Conservation (phyloP, 2,888 invertebrate genomes). For the Helleia helle region DNA sequence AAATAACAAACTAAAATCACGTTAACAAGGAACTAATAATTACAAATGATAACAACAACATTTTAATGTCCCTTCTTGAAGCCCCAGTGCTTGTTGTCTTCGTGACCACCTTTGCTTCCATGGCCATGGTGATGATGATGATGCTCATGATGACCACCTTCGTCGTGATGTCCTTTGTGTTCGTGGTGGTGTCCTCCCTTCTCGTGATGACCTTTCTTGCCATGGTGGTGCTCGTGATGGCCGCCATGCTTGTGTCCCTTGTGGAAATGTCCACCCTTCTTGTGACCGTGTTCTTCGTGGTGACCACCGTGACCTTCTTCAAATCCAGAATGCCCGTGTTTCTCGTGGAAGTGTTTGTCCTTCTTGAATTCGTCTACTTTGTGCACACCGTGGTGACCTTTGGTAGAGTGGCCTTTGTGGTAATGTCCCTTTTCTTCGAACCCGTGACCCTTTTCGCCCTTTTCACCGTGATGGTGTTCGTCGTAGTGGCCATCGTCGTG, state of each 20-base stretch:
- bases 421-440: slow-evolving; percentile 77
- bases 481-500: slow-evolving; percentile 78
- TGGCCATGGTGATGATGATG: slow-evolving; percentile 81
- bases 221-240: slow-evolving; percentile 84
- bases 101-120: slow-evolving; percentile 85
- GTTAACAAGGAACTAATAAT: background rate
- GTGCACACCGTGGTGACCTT: slow-evolving; percentile 88
- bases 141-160: slow-evolving; percentile 84
- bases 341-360: slow-evolving; percentile 88
- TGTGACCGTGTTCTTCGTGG: slow-evolving; percentile 84
- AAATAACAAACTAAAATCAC: background rate
- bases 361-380: slow-evolving; percentile 89
- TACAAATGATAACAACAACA: background rate
- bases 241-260: slow-evolving; percentile 84
- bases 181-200: slow-evolving; percentile 87
- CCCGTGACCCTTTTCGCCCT: slow-evolving; percentile 75
- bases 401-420: slow-evolving; percentile 88
- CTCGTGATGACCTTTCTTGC: slow-evolving; percentile 85
- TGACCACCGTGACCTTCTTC: slow-evolving; percentile 85
- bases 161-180: slow-evolving; percentile 85
- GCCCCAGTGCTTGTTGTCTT: slow-evolving; percentile 86
- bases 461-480: slow-evolving; percentile 77
- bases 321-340: slow-evolving; percentile 83
- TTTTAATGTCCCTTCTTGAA: slow-evolving; percentile 70
- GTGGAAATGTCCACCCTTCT: slow-evolving; percentile 86